Conservation (phyloP, 2,888 invertebrate species). For the Aspidiotus destructor region DNA sequence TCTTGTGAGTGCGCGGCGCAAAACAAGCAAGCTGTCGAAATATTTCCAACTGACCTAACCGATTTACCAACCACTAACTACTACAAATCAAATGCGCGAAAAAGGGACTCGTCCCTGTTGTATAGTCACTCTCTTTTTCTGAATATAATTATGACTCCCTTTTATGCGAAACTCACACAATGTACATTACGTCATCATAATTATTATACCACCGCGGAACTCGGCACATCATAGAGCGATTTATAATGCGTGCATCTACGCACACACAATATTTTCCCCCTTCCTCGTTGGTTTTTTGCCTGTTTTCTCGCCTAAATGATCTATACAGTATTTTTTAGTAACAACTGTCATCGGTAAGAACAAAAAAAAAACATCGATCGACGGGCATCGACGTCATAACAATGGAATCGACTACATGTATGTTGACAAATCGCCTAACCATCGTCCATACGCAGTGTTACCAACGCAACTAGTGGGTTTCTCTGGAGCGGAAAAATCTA, state of each 20-base stretch:
- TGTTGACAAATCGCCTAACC: neutral
- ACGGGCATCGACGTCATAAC: neutral
- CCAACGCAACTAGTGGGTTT: neutral
- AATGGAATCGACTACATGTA: too few species aligned
- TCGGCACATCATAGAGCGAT: neutral
- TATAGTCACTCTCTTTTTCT: too few species aligned
- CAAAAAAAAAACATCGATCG: slow-evolving; percentile 2
- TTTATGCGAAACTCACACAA: slow-evolving; percentile 10
- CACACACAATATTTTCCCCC: neutral
- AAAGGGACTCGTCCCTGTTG: slow-evolving; percentile 1
- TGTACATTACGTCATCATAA: slow-evolving; percentile 16
- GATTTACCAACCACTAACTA: slow-evolving; percentile 2
- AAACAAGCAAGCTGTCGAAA: neutral
- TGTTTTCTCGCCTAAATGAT: neutral
- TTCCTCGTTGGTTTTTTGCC: neutral
- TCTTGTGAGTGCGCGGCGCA: neutral
- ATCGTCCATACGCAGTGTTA: neutral
- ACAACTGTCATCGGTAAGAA: neutral
- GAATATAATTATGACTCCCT: slow-evolving; percentile 1
- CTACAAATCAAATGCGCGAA: neutral
- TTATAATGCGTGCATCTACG: neutral
- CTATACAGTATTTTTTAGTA: neutral
- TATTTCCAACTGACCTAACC: neutral
- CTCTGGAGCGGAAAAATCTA: too few species aligned
- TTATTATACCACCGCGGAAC: slow-evolving; percentile 3